Evolutionary conservation across 2,888 invertebrate genomes (phyloP).

Genomic region (Cenopis cana): DNA sequence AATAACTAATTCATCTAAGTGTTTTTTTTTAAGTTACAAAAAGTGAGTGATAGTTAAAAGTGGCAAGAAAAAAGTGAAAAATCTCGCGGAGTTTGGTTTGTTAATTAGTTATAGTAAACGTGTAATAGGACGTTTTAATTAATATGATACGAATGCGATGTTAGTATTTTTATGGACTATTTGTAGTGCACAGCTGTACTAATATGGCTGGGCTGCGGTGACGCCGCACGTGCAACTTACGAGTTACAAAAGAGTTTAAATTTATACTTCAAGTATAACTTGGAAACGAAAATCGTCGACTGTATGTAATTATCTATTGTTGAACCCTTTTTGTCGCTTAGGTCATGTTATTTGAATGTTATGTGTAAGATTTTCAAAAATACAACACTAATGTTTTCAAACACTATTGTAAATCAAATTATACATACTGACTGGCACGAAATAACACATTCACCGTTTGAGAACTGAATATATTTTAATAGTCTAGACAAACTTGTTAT

Average conservation of each 20-base stretch:
- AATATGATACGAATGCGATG: slow-evolving; percentile 56
- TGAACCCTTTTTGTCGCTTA: slow-evolving; percentile 2
- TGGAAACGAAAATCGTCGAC: slow-evolving; percentile 8
- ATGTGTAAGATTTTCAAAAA: slow-evolving; percentile 1
- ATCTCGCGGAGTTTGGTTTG: slow-evolving; percentile 34
- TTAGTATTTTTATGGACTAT: slow-evolving; percentile 56
- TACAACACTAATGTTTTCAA: not conserved
- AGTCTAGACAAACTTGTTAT: not conserved
- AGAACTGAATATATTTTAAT: not conserved
- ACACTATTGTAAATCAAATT: not conserved
- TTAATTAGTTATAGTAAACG: slow-evolving; percentile 45
- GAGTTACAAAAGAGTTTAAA: slow-evolving; percentile 62
- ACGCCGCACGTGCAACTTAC: slow-evolving; percentile 60
- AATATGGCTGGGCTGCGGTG: slow-evolving; percentile 56
- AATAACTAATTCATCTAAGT: slow-evolving; percentile 31
- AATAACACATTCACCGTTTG: not conserved
- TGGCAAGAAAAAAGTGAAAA: slow-evolving; percentile 34
- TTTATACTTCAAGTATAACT: slow-evolving; percentile 53
- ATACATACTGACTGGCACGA: not conserved
- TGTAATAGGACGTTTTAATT: slow-evolving; percentile 48
- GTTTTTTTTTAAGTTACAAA: not conserved
- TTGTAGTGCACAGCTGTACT: slow-evolving; percentile 59
- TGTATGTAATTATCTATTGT: not conserved
- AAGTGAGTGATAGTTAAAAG: slow-evolving; percentile 28
- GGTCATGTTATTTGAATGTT: not conserved